Conservation (phyloP, 2,888 invertebrate species). For the Amphipyra berbera region DNA sequence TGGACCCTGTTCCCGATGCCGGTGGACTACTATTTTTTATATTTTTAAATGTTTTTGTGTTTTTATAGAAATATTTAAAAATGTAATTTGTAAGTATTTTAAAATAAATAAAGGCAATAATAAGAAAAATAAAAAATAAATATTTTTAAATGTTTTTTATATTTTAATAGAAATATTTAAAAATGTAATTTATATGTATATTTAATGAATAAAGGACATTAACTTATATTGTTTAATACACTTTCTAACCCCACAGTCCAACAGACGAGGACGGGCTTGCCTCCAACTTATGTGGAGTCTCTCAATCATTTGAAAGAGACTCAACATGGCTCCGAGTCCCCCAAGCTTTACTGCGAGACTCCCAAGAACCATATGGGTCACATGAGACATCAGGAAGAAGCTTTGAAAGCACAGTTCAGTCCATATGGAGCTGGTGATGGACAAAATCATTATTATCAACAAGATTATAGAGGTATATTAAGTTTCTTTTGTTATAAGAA, state of each 20-base stretch:
- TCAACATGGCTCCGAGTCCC: conserved; percentile 75
- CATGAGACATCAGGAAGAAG: conserved; percentile 74
- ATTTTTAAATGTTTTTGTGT: no score
- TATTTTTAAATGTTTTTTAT: no score
- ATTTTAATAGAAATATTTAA: no score
- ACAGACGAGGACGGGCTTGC: conserved; percentile 72
- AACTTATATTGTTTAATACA: no score
- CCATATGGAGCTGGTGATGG: conserved; percentile 85
- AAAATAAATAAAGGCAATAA: no score
- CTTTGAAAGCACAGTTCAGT: conserved; percentile 73
- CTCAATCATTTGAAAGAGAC: conserved; percentile 80
- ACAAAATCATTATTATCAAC: conserved; percentile 81
- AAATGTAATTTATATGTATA: no score
- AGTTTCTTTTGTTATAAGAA: background rate
- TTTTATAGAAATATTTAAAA: no score
- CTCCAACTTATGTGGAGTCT: conserved; percentile 84
- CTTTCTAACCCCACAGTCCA: conserved; percentile 62
- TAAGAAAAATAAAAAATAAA: no score
- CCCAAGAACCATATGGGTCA: conserved; percentile 77
- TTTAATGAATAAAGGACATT: no score
- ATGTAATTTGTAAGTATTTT: no score
- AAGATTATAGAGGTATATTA: conserved; percentile 77
- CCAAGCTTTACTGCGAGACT: conserved; percentile 79
- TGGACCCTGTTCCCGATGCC: no score
- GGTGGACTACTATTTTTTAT: no score